A percentile compares a stretch with the other conserved stretches of the same genome.
phyloP scores from a whole-genome alignment of 2,113 vertebrate species.

The Telmatochromis sp. region DNA sequence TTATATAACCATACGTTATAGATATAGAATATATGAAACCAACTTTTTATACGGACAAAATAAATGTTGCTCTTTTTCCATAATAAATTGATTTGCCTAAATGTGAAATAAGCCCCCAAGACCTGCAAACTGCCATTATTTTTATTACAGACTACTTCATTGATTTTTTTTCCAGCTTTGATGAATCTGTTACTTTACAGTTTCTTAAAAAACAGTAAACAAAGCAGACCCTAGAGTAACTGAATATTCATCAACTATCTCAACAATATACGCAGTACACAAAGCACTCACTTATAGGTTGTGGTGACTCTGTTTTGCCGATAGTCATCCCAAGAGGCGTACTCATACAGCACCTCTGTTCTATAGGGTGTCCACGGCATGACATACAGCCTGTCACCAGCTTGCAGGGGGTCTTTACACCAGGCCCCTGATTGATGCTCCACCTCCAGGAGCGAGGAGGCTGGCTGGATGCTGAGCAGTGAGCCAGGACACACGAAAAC shows the following conservation, averaged over 20 bases:
- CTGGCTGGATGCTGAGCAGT: conserved; percentile 80
- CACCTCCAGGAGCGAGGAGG: conserved; percentile 83
- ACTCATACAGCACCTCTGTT: conserved; percentile 88
- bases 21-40: not conserved
- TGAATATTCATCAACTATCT: not conserved
- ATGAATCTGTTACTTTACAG: not conserved
- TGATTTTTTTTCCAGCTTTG: not conserved
- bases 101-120: not conserved
- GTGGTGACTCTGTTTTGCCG: conserved; percentile 82
- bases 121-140: not conserved
- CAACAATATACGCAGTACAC: not conserved
- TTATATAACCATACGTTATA: not conserved
- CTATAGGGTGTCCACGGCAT: conserved; percentile 94
- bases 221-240: not conserved
- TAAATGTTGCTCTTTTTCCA: not conserved
- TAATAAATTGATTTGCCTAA: not conserved
- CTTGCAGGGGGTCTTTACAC: conserved; percentile 93
- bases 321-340: conserved; percentile 89
- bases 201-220: not conserved
- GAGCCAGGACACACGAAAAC: conserved; percentile 93
- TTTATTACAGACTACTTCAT: not conserved
- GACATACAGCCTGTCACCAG: conserved; percentile 89
- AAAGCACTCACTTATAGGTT: conserved; percentile 78
- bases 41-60: not conserved
- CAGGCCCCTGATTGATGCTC: conserved; percentile 91